These are phyloP conservation scores for Panzeria rudis DNA, from an alignment of 2,888 invertebrate species.

Conservation along the genomic window DNA sequence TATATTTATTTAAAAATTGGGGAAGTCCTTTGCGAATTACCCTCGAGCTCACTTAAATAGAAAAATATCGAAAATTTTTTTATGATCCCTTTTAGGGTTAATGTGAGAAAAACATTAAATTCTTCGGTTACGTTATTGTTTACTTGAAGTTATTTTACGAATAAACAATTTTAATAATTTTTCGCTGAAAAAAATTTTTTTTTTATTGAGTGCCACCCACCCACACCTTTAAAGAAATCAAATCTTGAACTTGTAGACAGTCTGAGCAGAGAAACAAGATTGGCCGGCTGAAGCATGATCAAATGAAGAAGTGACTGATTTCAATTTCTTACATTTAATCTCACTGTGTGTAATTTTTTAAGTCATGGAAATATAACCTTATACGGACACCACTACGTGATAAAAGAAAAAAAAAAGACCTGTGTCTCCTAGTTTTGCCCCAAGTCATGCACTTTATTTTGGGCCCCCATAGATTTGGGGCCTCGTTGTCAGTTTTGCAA, in stretches of 20 bases:
- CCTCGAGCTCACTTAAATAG: neutral
- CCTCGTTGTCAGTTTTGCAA: too few species aligned
- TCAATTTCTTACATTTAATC: neutral
- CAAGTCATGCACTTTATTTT: too few species aligned
- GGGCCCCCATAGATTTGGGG: too few species aligned
- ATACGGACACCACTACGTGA: too few species aligned
- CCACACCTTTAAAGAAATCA: slow-evolving; percentile 17
- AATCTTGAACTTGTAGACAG: neutral
- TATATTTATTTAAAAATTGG: too few species aligned
- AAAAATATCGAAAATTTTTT: neutral
- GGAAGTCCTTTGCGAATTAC: too few species aligned
- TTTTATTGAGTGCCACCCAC: neutral
- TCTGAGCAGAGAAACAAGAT: neutral
- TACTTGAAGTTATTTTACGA: slow-evolving; percentile 39
- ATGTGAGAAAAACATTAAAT: slow-evolving; percentile 31
- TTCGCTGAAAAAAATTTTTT: slow-evolving; percentile 47
- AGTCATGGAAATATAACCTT: too few species aligned
- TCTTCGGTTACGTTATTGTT: slow-evolving; percentile 53
- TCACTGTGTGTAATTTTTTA: too few species aligned
- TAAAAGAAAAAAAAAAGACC: too few species aligned
- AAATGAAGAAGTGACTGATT: neutral
- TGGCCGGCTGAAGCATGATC: neutral
- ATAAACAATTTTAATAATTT: slow-evolving; percentile 38
- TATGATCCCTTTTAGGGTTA: slow-evolving; percentile 28
- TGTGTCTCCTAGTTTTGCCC: too few species aligned